A percentile compares a stretch with the other conserved stretches of the same genome.
These are phyloP conservation scores for Salvelinus alpinus DNA, from an alignment of 2,113 vertebrate species.

Conservation along the genomic window DNA sequence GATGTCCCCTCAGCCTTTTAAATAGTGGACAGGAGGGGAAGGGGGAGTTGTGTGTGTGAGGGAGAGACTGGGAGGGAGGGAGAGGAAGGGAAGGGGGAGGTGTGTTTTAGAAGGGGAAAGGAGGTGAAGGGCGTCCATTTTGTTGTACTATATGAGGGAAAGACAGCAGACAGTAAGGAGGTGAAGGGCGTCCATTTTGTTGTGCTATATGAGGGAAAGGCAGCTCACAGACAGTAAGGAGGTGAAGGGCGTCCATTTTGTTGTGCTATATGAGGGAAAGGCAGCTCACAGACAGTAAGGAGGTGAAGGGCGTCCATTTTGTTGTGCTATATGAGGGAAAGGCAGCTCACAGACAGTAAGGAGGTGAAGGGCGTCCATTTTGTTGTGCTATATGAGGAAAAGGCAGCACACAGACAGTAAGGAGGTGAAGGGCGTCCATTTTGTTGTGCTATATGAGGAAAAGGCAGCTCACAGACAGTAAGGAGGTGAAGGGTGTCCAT, in stretches of 20 bases:
- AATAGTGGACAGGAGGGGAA: slow-evolving; percentile 31
- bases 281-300: neutral
- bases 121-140: slow-evolving; percentile 65
- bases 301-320: slow-evolving; percentile 67
- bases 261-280: slow-evolving; percentile 65
- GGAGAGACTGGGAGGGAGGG: too few species aligned
- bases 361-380: slow-evolving; percentile 66
- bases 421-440: slow-evolving; percentile 63
- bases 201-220: slow-evolving; percentile 63
- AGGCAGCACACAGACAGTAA: slow-evolving; percentile 48
- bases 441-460: slow-evolving; percentile 73
- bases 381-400: slow-evolving; percentile 72
- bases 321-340: slow-evolving; percentile 66
- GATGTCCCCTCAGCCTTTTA: slow-evolving; percentile 71
- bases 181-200: slow-evolving; percentile 69
- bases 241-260: slow-evolving; percentile 68
- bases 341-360: neutral
- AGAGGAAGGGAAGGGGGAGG: too few species aligned
- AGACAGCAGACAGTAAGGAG: neutral
- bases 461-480: slow-evolving; percentile 50
- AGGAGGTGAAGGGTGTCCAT: slow-evolving; percentile 63
- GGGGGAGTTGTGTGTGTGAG: slow-evolving; percentile 6
- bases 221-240: neutral
- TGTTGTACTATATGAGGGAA: slow-evolving; percentile 68
- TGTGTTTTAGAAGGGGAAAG: slow-evolving; percentile 19